Base-by-base conservation (phyloP, 2,113 vertebrate species). In the Eolophus roseicapilla region DNA sequence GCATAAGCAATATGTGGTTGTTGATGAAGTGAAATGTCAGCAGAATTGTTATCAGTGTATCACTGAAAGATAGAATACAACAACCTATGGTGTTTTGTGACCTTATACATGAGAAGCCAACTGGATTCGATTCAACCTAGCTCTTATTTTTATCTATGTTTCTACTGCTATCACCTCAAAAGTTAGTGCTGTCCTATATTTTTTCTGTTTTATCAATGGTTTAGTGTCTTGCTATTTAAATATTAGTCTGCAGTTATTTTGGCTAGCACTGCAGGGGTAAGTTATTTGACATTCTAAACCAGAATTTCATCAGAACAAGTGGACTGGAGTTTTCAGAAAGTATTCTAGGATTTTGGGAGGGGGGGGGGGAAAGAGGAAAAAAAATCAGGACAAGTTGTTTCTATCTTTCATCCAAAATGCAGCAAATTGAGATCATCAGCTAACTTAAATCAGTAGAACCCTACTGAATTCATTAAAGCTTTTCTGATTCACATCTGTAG, bases 401-500 rank as follows among this genome's bases (percentile, higher is more conserved):
- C 47, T 94, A 60, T 44, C 37, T 86, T 95, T 92, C 71, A 53
- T 69, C 28, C 31, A 77, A 87, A 82, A 87, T 7, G 11, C 5
- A 92, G 55, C n/a, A 92, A 92, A 90, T 57, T 93, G 49, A 81
- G 71, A 67, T 83, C 63, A 76, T 74, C 85, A 92, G 25, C 33
- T 88, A 70, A 86, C 47, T 44, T 16, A 95, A 77, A 83, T 81
- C 76, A 90, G 28, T 13, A 90, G 53, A 93, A 83, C 47, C 11
- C 39, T 67, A 81, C 47, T 59, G 82, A 86, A 82, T 88, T 63
- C 16, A 23, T 90, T 94, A 85, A 6, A 88, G 6, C 3, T 80
- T 43, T 82, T 82, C 80, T 93, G 47, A 86, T 93, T 93, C 80
- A 93, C 92, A 93, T 93, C 90, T 96, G 94, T 35, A 88, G 60